Evolutionary conservation across 2,888 invertebrate species (phyloP).

Genomic region (Coelopa pilipes): DNA sequence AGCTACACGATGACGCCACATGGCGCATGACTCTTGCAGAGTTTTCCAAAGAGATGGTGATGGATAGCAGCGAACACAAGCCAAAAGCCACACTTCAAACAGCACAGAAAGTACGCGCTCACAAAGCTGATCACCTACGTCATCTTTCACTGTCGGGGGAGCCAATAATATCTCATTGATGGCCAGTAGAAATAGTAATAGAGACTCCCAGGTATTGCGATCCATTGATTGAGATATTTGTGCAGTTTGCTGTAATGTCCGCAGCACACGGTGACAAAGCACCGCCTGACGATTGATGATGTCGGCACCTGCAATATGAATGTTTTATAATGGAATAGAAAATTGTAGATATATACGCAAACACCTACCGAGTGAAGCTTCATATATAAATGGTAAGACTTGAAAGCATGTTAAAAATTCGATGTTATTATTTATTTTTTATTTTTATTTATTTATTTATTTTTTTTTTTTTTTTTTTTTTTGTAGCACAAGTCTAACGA

Average conservation of each 20-base stretch:
- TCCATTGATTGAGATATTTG: constrained; percentile 81
- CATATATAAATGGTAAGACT: constrained; percentile 92
- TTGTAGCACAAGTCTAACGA: neutral
- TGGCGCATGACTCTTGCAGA: constrained; percentile 88
- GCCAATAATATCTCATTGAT: constrained; percentile 92
- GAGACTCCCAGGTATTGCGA: constrained; percentile 89
- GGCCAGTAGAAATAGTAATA: constrained; percentile 86
- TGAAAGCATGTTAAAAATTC: constrained; percentile 68
- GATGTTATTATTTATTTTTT: constrained; percentile 19
- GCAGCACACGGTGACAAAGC: constrained; percentile 88
- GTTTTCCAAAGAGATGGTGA: constrained; percentile 97
- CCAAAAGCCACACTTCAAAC: constrained; percentile 81
- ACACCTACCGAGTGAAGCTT: constrained; percentile 80
- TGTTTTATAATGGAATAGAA: neutral
- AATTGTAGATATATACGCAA: constrained; percentile 1
- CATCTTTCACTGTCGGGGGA: constrained; percentile 92
- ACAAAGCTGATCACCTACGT: constrained; percentile 94
- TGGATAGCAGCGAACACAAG: constrained; percentile 83
- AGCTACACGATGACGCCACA: constrained; percentile 94
- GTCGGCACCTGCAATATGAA: constrained; percentile 76
- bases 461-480: neutral
- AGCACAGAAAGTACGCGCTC: constrained; percentile 93
- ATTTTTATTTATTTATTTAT: too few species aligned
- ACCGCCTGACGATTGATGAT: constrained; percentile 93
- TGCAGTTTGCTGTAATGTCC: constrained; percentile 84